Base-by-base conservation (phyloP, 2,888 invertebrate genomes). In the Apocheima hispidaria region DNA sequence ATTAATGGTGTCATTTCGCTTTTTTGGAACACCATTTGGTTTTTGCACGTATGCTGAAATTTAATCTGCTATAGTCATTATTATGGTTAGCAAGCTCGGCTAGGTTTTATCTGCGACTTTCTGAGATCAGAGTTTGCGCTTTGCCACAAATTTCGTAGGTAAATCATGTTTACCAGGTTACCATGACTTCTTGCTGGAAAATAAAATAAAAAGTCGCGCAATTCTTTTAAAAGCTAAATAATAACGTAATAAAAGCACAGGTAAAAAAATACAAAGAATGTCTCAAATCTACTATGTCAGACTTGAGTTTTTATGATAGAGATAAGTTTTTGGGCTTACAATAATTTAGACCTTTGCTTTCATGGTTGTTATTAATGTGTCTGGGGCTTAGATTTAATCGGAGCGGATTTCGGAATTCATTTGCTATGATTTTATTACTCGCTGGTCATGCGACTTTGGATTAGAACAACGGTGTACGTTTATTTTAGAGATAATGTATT, bases 1-100 rank as follows among this genome's bases (percentile, higher is more conserved):
- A 81, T 79, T 74, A 78, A 79, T 71, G 78, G 60, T 59, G 40
- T 54, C 67, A 64, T 66, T 63, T 56, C 50, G 6, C 30, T 54
- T 54, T 60, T 60, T 50, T 26, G n/a, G 30, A 28, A 48, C 9
- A 18, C 33, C 10, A 26, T 41, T 35, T 18, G n/a, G 26, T 36
- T 38, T 51, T 51, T 20, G 18, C 16, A 20, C 21, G 21, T n/a
- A 4, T 20, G 20, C 46, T 30, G 16, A 16, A 16, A 16, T 26
- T 28, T 26, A 9, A 14, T 16, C 9, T 21, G 10, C 21, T 26
- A 26, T 26, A 26, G 26, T 26, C n/a, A 26, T 26, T 26, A 26
- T 26, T 26, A 5, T 26, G 26, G 9, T 4, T 26, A 4, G 26
- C 26, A 7, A 26, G 6, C 6, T 26, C 26, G 6, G 6, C 26